Base-by-base conservation (phyloP, 2,888 invertebrate species). In the Hemithea aestivaria region DNA sequence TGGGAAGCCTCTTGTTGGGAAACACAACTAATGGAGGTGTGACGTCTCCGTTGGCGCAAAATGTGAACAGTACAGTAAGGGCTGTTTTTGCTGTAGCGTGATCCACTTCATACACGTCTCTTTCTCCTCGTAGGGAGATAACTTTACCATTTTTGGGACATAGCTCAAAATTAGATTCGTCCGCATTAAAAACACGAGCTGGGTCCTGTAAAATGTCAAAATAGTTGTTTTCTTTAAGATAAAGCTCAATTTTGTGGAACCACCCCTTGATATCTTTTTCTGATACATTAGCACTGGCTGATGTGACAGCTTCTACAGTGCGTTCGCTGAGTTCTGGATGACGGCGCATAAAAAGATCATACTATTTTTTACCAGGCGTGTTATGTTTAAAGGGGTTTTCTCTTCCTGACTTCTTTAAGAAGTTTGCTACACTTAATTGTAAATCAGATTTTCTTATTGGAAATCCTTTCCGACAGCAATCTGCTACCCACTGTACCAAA, bases 51-150 rank as follows among this genome's bases (percentile, higher is more conserved):
- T 54, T 32, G 6, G 74, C 73, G 5, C 58, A 48, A 57, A 74
- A 74, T 8, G 71, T 67, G 40, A 73, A 74, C 63, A 78, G 56
- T 0, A 73, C 73, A 20, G 44, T 48, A 5, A 76, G 45, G 10
- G 57, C 59, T 2, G 56, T 47, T 55, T 77, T 78, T 6, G 61
- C 51, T 10, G 51, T 43, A 6, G 65, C 60, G 23, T 63, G 58
- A 28, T 69, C 72, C 11, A 75, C 54, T 50, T 74, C 64, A 43
- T 76, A 72, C 1, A 77, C 62, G 43, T 72, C 66, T 50, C 29
- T 59, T 24, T 51, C 43, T 25, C 58, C 52, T 40, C 35, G 53
- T 33, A 26, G 30, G 7, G 38, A 27, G 2, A 62, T 24, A 35
- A 62, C 59, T 10, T 36, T 28, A 7, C 53, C 48, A 25, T 9